Conservation (phyloP, 2,888 invertebrate species). For the Sisyra nigra region DNA sequence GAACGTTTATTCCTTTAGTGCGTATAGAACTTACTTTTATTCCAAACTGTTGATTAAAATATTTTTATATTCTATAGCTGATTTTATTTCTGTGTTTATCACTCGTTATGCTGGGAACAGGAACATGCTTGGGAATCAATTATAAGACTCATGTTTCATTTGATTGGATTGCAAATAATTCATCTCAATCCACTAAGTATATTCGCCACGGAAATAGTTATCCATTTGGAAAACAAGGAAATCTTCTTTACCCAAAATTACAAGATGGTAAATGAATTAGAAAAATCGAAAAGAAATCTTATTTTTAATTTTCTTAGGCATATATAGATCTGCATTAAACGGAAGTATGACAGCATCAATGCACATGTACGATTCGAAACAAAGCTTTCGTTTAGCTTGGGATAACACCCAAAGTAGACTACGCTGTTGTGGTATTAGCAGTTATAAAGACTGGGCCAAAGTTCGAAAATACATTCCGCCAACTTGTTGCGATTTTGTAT, state of each 20-base stretch:
- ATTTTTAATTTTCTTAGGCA: conserved; percentile 7
- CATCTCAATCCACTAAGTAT: not conserved
- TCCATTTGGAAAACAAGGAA: not conserved
- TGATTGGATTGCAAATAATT: conserved; percentile 4
- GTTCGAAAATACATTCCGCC: conserved; percentile 9
- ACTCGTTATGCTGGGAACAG: conserved; percentile 10
- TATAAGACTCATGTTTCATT: conserved; percentile 11
- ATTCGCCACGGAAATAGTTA: not conserved
- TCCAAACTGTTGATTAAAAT: no score
- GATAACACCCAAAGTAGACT: conserved; percentile 12
- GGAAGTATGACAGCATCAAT: conserved; percentile 10
- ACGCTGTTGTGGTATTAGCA: conserved; percentile 14
- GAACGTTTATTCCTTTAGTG: conserved; percentile 14
- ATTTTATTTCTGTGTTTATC: conserved; percentile 11
- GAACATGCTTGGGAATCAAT: conserved; percentile 10
- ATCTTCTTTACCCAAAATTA: not conserved
- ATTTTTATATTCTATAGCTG: conserved; percentile 9
- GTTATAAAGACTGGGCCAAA: conserved; percentile 12
- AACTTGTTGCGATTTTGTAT: conserved; percentile 10
- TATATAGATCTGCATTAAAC: conserved; percentile 10
- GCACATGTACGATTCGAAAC: conserved; percentile 8
- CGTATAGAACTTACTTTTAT: not conserved
- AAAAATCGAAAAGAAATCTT: not conserved
- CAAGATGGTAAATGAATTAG: conserved; percentile 1
- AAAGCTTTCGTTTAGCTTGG: conserved; percentile 11